Conservation (phyloP, 2,888 invertebrate genomes). For the Rhodophaea formosa region DNA sequence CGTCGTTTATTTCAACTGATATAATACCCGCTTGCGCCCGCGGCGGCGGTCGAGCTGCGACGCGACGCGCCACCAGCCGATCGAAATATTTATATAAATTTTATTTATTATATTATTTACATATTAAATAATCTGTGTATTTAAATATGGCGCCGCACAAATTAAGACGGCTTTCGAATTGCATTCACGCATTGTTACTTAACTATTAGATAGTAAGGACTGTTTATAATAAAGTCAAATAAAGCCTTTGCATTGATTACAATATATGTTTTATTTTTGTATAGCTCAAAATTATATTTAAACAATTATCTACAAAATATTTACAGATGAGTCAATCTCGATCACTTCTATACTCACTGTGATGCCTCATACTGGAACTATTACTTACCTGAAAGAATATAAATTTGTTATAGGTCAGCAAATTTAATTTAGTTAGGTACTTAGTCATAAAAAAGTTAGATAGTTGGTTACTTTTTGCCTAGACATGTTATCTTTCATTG, state of each 20-base stretch:
- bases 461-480: too few relatives aligned
- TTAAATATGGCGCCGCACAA: slow-evolving; percentile 52
- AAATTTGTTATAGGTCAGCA: not conserved
- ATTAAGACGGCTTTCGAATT: slow-evolving; percentile 51
- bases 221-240: slow-evolving; percentile 70
- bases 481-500: too few relatives aligned
- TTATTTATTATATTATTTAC: slow-evolving; percentile 49
- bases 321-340: not conserved
- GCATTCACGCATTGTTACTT: slow-evolving; percentile 77
- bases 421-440: not conserved
- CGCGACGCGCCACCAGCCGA: slow-evolving; percentile 33
- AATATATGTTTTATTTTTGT: slow-evolving; percentile 48
- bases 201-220: slow-evolving; percentile 71
- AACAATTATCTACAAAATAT: slow-evolving; percentile 4
- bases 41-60: slow-evolving; percentile 38
- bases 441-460: too few relatives aligned
- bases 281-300: slow-evolving; percentile 2
- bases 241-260: slow-evolving; percentile 78
- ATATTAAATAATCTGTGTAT: slow-evolving; percentile 35
- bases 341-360: too few relatives aligned
- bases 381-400: not conserved
- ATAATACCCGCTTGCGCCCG: slow-evolving; percentile 33
- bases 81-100: slow-evolving; percentile 37
- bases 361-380: not conserved
- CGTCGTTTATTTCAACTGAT: slow-evolving; percentile 35